phyloP scores from a whole-genome alignment of 2,113 vertebrate species.

The Cynoglossus semilaevis region DNA sequence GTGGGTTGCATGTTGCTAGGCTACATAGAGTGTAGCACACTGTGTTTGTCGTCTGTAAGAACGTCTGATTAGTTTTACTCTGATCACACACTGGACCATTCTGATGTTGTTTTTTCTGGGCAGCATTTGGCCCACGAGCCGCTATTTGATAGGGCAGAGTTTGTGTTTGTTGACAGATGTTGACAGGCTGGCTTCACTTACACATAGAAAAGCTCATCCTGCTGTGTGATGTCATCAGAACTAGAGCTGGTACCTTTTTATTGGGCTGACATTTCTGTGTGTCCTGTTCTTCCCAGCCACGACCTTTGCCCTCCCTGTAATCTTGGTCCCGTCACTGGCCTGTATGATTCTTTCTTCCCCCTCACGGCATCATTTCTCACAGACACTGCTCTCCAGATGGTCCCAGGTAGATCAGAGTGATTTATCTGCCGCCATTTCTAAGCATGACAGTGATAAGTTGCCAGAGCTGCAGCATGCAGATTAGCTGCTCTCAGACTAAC shows the following conservation, averaged over 20 bases:
- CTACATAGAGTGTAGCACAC: too few species aligned
- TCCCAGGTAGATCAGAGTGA: conserved; percentile 82
- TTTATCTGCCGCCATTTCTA: conserved; percentile 43
- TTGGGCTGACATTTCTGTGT: too few species aligned
- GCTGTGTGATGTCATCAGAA: conserved; percentile 83
- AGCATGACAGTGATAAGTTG: conserved; percentile 51
- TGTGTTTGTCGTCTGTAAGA: too few species aligned
- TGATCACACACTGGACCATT: too few species aligned
- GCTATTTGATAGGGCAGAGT: too few species aligned
- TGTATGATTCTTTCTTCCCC: conserved; percentile 93
- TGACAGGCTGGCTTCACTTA: conserved; percentile 86
- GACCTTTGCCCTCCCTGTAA: conserved; percentile 89
- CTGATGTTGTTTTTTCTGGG: not conserved
- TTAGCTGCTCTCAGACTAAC: conserved; percentile 16
- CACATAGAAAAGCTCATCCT: conserved; percentile 85
- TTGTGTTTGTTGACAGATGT: not conserved
- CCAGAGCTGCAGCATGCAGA: conserved; percentile 34
- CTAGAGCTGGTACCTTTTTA: conserved; percentile 88
- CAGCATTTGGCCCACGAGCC: too few species aligned
- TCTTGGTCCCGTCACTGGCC: conserved; percentile 89
- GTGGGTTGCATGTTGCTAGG: too few species aligned
- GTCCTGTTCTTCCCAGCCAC: conserved; percentile 78
- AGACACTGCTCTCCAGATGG: conserved; percentile 90
- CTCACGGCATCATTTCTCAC: conserved; percentile 88
- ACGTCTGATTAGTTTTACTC: too few species aligned